A percentile compares a stretch with the other conserved stretches of the same genome.
phyloP scores from a whole-genome alignment of 2,888 invertebrate genomes.

The Brachypterus glaber region DNA sequence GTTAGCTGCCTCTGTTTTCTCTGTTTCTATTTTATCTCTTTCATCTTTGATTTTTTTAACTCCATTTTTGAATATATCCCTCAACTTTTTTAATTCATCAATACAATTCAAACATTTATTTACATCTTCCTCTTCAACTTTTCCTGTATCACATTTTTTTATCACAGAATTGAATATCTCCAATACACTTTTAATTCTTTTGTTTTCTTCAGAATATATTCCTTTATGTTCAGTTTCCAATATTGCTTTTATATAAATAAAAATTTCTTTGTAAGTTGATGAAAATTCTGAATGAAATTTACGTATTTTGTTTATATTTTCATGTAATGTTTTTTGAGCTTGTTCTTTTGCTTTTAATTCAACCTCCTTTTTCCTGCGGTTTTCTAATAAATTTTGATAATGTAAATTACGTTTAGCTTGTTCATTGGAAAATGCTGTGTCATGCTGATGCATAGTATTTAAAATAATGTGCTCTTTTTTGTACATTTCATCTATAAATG shows the following conservation, averaged over 20 bases:
- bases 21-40: slow-evolving; percentile 24
- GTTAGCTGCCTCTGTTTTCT: slow-evolving; percentile 5
- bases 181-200: slow-evolving; percentile 39
- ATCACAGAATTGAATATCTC: slow-evolving; percentile 42
- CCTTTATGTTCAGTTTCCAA: slow-evolving; percentile 22
- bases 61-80: slow-evolving; percentile 42
- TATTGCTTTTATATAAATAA: slow-evolving; percentile 36
- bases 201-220: slow-evolving; percentile 36
- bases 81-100: slow-evolving; percentile 39
- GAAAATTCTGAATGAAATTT: slow-evolving; percentile 50
- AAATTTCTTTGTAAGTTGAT: slow-evolving; percentile 48
- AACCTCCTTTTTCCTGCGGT: slow-evolving; percentile 43
- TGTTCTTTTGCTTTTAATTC: slow-evolving; percentile 43
- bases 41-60: slow-evolving; percentile 39
- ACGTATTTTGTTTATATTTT: slow-evolving; percentile 45
- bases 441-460: slow-evolving; percentile 44
- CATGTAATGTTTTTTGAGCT: slow-evolving; percentile 24
- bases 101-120: too few species aligned
- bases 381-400: slow-evolving; percentile 36
- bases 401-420: slow-evolving; percentile 45
- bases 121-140: slow-evolving; percentile 45
- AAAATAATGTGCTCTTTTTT: slow-evolving; percentile 43
- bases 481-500: slow-evolving; percentile 38
- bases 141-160: slow-evolving; percentile 41
- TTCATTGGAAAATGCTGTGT: slow-evolving; percentile 45